Evolutionary conservation across 1,140 invertebrate genomes (phyloP).

Genomic region (Agrypnia vestita): DNA sequence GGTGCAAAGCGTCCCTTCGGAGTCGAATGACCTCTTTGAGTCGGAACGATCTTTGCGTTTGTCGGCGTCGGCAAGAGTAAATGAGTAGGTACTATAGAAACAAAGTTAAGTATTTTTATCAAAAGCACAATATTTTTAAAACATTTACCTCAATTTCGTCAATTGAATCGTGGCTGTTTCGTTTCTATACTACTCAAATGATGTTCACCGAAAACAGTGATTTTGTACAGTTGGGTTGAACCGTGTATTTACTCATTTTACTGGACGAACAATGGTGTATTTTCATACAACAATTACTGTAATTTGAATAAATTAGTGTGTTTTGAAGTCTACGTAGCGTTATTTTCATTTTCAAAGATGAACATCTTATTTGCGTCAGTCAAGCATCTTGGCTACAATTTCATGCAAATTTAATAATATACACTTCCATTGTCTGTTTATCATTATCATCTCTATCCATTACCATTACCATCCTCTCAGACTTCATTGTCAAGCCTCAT

Average conservation of each 20-base stretch:
- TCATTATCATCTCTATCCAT: constrained; percentile 13
- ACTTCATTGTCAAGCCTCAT: no score
- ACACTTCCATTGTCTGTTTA: constrained; percentile 33
- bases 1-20: background rate
- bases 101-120: no score
- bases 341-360: constrained; percentile 17
- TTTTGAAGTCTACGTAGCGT: background rate
- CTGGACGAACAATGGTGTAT: constrained; percentile 22
- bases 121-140: no score
- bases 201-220: background rate
- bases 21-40: constrained; percentile 3
- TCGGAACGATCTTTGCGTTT: no score
- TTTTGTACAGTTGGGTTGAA: background rate
- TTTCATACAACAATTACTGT: constrained; percentile 21
- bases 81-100: no score
- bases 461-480: background rate
- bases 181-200: no score
- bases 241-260: constrained; percentile 1
- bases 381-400: constrained; percentile 9
- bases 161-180: no score
- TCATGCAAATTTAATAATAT: constrained; percentile 39
- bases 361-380: constrained; percentile 24
- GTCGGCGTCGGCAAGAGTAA: no score
- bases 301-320: constrained; percentile 34
- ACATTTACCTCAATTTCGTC: no score